phyloP scores from a whole-genome alignment of 2,797 vertebrate genomes.

The Phrynocephalus guinanensis region DNA sequence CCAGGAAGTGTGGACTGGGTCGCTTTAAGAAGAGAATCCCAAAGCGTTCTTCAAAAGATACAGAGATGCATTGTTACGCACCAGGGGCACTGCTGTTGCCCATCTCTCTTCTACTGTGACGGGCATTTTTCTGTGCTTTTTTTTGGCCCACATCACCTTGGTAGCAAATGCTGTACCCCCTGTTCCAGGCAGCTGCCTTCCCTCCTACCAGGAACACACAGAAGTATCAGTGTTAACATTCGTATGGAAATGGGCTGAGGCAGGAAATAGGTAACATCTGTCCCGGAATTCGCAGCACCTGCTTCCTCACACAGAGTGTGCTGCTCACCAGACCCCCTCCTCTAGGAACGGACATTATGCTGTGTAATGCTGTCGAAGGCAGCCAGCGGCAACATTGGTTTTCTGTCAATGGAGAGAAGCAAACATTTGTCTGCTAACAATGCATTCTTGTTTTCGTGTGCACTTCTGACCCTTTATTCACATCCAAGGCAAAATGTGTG shows the following conservation, averaged over 20 bases:
- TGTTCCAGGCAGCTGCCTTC: conserved; percentile 48
- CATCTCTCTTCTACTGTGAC: neutral
- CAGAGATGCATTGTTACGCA: neutral
- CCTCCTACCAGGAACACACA: conserved; percentile 40
- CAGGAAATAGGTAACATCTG: conserved; percentile 62
- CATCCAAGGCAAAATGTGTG: conserved; percentile 34
- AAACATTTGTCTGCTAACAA: conserved; percentile 50
- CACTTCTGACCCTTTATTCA: conserved; percentile 44
- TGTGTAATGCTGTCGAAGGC: conserved; percentile 17
- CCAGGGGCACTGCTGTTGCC: neutral
- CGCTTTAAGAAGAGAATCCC: neutral
- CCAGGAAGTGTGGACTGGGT: neutral
- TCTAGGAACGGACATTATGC: conserved; percentile 32
- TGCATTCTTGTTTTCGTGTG: conserved; percentile 38
- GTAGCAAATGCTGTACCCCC: conserved; percentile 21
- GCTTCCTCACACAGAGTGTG: conserved; percentile 57
- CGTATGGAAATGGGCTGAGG: conserved; percentile 27
- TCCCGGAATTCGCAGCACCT: conserved; percentile 60
- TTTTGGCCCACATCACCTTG: conserved; percentile 27
- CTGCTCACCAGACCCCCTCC: conserved; percentile 28
- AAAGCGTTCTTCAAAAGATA: neutral
- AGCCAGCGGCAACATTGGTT: neutral
- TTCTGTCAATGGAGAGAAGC: conserved; percentile 48
- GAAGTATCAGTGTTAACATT: conserved; percentile 52
- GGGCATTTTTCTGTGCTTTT: conserved; percentile 2